Evolutionary conservation across 2,113 vertebrate species (phyloP), one percentile per base, ranked within the genome.

Genomic region (Planiliza haematocheilus): DNA sequence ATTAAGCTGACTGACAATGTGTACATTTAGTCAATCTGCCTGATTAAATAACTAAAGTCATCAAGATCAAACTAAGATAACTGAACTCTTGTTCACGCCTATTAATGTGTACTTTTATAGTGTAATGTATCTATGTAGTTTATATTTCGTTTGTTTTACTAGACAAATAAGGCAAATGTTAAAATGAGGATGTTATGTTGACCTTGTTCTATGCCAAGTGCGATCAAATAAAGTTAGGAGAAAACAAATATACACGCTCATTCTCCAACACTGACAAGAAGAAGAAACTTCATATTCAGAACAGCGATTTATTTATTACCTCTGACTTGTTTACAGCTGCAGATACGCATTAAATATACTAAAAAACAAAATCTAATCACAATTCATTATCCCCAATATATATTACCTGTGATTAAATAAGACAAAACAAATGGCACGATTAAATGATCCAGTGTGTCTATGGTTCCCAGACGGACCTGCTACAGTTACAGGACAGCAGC

Each of bases 321-420:
- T 83, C 83, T 64, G 70, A 70, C 81, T 72, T 62, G 24, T 77
- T 83, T 75, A 79, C 70, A 84, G 51, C 45, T 38, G 17, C 52
- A 43, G 9, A 2, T 72, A 70, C 59, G 4, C 67, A 72, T 74
- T 58, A 65, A 84, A 84, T 64, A 78, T 53, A 18, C 66, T 74
- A 74, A 62, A 62, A 57, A 42, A 16, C 30, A 10, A 72, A 83
- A 30, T 30, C 2, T 30, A 30, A 30, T 5, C 49, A 74, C 39
- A 20, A 1, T 52, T 65, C 45, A 79, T 17, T 30, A 30, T 5
- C 24, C 21, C 49, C 18, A 42, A 36, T 61, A 81, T 60, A 81
- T 61, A 75, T 80, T 42, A 41, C 36, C 45, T 68, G 1, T 55
- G 21, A 80, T 73, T 36, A 55, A 77, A 76, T 70, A 70, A 70